These are phyloP conservation scores for Protodeltote pygarga DNA, from an alignment of 2,888 invertebrate species.

Conservation along the genomic window DNA sequence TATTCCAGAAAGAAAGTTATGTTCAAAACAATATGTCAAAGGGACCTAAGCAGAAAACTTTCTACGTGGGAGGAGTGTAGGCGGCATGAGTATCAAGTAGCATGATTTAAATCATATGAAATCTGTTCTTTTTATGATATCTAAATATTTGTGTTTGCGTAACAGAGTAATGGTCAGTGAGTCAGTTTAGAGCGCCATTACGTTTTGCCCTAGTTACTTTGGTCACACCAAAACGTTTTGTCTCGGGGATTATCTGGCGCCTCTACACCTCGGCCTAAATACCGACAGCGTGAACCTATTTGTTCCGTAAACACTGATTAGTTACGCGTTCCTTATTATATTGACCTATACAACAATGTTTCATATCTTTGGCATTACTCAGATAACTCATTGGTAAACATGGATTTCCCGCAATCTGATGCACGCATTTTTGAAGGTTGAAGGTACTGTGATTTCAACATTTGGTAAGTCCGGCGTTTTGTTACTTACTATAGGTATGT, in stretches of 20 bases:
- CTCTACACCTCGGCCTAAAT: conserved; percentile 66
- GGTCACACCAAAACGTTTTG: conserved; percentile 58
- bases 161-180: conserved; percentile 57
- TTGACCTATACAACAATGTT: conserved; percentile 28
- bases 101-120: conserved; percentile 49
- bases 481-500: no score
- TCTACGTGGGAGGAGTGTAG: conserved; percentile 45
- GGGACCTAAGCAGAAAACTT: conserved; percentile 41
- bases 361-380: conserved; percentile 25
- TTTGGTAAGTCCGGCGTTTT: no score
- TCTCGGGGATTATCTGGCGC: conserved; percentile 67
- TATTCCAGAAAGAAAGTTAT: conserved; percentile 41
- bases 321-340: conserved; percentile 23
- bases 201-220: conserved; percentile 62
- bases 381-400: conserved; percentile 19
- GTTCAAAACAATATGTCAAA: conserved; percentile 43
- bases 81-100: conserved; percentile 46
- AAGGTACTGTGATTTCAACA: no score
- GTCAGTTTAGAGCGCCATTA: conserved; percentile 54
- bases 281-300: conserved; percentile 57
- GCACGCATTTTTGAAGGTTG: no score
- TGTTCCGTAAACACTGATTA: conserved; percentile 65
- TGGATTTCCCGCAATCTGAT: conserved; percentile 13
- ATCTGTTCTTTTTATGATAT: conserved; percentile 45
- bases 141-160: conserved; percentile 56